phyloP scores from a whole-genome alignment of 2,797 vertebrate species.

The Avahi laniger region DNA sequence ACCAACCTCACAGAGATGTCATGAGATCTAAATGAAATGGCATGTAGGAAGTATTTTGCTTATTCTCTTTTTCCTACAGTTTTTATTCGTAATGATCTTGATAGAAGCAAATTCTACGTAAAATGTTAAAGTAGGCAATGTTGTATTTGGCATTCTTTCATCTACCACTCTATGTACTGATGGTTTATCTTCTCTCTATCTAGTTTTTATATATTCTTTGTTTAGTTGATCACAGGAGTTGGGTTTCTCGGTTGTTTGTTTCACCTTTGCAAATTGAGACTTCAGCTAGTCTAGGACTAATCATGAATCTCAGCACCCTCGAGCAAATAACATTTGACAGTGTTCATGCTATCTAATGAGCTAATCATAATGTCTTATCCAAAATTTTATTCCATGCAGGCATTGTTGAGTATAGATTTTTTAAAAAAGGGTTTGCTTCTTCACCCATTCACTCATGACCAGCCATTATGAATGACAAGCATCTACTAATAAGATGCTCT shows the following conservation, averaged over 20 bases:
- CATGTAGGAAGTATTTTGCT: background rate
- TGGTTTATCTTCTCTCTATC: background rate
- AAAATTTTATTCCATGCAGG: background rate
- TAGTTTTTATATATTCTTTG: background rate
- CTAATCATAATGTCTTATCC: background rate
- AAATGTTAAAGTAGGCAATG: background rate
- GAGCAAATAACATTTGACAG: slow-evolving; percentile 1
- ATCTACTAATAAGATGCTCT: background rate
- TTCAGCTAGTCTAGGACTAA: background rate
- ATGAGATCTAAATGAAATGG: background rate
- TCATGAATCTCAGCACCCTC: background rate
- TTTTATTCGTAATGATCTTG: background rate
- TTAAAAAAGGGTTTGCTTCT: background rate
- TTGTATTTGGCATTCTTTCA: background rate
- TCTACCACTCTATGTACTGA: background rate
- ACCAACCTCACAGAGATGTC: background rate
- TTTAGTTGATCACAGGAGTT: background rate
- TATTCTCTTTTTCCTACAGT: background rate
- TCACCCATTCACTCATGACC: background rate
- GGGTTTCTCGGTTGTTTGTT: background rate
- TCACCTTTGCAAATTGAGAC: slow-evolving; percentile 21
- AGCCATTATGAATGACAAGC: background rate
- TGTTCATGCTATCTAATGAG: background rate
- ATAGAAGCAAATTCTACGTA: background rate
- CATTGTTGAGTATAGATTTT: background rate